Evolutionary conservation across 2,888 invertebrate genomes (phyloP).

Genomic region (Frankliniella fusca): DNA sequence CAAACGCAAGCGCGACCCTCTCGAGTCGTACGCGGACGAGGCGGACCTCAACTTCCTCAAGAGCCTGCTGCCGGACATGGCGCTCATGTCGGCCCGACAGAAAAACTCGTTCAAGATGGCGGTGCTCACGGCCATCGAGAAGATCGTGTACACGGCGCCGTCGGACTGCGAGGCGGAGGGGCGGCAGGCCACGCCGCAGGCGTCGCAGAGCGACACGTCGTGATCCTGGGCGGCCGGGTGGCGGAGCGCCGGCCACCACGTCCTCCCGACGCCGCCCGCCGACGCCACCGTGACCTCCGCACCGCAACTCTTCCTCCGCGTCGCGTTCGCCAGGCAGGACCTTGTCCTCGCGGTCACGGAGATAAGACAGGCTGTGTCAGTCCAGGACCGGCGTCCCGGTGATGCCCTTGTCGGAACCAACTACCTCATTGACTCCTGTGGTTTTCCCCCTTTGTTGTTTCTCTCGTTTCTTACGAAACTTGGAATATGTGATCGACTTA

Average conservation of each 20-base stretch:
- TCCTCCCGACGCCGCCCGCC: too few species aligned
- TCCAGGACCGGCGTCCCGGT: too few species aligned
- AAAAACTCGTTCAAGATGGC: constrained; percentile 54
- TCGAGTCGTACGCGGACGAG: neutral
- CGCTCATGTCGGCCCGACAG: constrained; percentile 50
- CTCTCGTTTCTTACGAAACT: too few species aligned
- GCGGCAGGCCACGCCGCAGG: neutral
- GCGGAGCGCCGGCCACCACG: neutral
- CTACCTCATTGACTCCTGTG: neutral
- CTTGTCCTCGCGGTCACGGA: too few species aligned
- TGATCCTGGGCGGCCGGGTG: neutral
- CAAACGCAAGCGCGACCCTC: neutral
- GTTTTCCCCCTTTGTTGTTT: neutral
- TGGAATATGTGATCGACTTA: too few species aligned
- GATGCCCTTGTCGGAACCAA: neutral
- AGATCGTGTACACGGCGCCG: constrained; percentile 10
- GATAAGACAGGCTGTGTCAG: too few species aligned
- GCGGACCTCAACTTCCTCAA: constrained; percentile 51
- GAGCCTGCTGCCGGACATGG: constrained; percentile 54
- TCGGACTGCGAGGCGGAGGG: constrained; percentile 14
- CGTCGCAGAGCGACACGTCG: neutral
- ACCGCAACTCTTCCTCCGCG: neutral
- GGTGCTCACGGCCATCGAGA: constrained; percentile 51
- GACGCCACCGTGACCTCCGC: too few species aligned
- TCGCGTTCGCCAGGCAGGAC: neutral